Percentiles rank a stretch among this genome's conserved stretches.
These are phyloP conservation scores for Trichonephila clavata DNA, from an alignment of 1,140 invertebrate species.

Conservation along the genomic window DNA sequence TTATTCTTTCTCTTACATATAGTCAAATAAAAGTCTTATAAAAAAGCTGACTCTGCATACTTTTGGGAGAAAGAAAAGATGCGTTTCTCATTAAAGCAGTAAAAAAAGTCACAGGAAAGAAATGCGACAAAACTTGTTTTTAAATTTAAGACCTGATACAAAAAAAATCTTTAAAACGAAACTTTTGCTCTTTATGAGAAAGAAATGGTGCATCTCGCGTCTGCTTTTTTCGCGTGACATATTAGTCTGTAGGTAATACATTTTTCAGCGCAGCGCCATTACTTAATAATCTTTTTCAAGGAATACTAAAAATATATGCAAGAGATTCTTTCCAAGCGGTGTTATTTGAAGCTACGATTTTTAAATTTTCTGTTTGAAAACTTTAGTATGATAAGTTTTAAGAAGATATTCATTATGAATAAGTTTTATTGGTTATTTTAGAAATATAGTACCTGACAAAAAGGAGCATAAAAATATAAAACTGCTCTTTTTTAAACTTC, in stretches of 20 bases:
- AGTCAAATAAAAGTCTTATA: not conserved
- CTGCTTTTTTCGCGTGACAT: not conserved
- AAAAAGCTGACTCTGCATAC: not conserved
- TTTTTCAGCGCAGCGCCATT: not conserved
- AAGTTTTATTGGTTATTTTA: not conserved
- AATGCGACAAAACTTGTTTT: not conserved
- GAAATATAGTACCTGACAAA: not conserved
- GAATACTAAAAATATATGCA: not conserved
- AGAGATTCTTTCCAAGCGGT: not conserved
- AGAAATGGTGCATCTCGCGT: not conserved
- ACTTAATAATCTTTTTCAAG: not conserved
- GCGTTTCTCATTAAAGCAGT: not conserved
- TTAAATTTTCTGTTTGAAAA: not conserved
- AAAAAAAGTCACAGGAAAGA: not conserved
- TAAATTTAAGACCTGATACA: not conserved
- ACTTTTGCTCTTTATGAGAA: not conserved
- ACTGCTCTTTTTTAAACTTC: no score
- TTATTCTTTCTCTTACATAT: not conserved
- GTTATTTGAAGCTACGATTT: not conserved
- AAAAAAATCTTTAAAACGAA: not conserved
- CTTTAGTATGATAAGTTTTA: not conserved
- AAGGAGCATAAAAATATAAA: no score
- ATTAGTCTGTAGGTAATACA: not conserved
- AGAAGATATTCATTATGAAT: not conserved
- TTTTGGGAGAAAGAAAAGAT: not conserved